Evolutionary conservation across 2,888 invertebrate species (phyloP).

Genomic region (Trachelus troglodyta): DNA sequence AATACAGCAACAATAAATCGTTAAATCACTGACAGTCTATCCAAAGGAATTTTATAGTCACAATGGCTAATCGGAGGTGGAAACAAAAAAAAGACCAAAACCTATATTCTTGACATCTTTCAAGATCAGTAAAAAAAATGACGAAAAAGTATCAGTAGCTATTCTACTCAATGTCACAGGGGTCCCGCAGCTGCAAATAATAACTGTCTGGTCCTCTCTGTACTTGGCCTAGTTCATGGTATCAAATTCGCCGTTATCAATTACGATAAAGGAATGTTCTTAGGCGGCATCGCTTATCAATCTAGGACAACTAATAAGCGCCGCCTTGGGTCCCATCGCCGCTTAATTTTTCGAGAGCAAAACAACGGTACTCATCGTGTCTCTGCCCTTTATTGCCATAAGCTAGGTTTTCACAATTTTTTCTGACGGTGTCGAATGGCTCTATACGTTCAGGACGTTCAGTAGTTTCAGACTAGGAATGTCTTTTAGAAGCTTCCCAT

Average conservation of each 20-base stretch:
- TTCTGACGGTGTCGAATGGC: slow-evolving; percentile 35
- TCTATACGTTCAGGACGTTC: slow-evolving; percentile 36
- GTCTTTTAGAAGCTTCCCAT: slow-evolving; percentile 47
- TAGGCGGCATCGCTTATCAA: slow-evolving; percentile 52
- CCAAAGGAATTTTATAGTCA: slow-evolving; percentile 22
- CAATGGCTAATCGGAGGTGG: slow-evolving; percentile 28
- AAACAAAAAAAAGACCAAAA: slow-evolving; percentile 7
- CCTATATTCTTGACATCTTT: neutral
- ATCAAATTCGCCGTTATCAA: slow-evolving; percentile 32
- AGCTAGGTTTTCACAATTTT: slow-evolving; percentile 42
- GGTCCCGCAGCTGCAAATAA: slow-evolving; percentile 38
- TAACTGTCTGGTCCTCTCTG: slow-evolving; percentile 50
- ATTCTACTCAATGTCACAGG: slow-evolving; percentile 34
- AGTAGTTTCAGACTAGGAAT: slow-evolving; percentile 46
- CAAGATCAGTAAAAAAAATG: neutral
- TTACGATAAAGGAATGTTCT: slow-evolving; percentile 42
- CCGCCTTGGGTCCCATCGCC: slow-evolving; percentile 33
- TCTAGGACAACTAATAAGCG: slow-evolving; percentile 45
- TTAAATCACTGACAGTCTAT: too few species aligned
- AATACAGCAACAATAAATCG: too few species aligned
- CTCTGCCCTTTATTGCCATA: slow-evolving; percentile 31
- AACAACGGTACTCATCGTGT: slow-evolving; percentile 36
- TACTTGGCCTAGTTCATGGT: slow-evolving; percentile 40
- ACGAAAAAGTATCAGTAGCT: too few species aligned
- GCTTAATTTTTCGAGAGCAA: slow-evolving; percentile 45